phyloP scores from a whole-genome alignment of 64 coral and sea anemone genomes.

The Catalaphyllia jardinei region DNA sequence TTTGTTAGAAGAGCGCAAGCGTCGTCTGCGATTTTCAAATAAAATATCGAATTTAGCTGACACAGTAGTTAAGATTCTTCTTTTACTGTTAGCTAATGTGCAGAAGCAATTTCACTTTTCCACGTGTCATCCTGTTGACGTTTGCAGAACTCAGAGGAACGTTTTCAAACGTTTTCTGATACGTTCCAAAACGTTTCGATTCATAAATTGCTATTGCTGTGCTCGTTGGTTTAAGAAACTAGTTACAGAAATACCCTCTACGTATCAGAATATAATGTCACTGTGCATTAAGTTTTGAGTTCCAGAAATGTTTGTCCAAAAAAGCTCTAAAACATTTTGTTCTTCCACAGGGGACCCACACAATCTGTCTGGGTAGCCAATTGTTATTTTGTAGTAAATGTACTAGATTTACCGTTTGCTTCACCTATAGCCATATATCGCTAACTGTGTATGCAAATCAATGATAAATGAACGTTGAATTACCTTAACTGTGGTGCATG shows the following conservation, averaged over 20 bases:
- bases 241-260: background rate
- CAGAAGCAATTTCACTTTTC: background rate
- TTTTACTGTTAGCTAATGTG: background rate
- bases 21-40: too few species aligned
- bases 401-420: too few species aligned
- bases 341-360: too few species aligned
- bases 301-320: background rate
- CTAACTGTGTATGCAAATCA: too few species aligned
- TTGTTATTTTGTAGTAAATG: too few species aligned
- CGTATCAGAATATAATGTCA: background rate
- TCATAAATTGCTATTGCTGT: background rate
- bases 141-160: background rate
- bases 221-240: background rate
- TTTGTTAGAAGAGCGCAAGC: too few species aligned
- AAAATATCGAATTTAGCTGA: too few species aligned
- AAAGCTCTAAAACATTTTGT: slow-evolving; percentile 7
- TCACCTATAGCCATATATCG: too few species aligned
- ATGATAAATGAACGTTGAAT: too few species aligned
- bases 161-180: background rate
- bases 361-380: too few species aligned
- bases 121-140: slow-evolving; percentile 2
- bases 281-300: background rate
- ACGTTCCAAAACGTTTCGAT: background rate
- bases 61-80: too few species aligned
- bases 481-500: too few species aligned